phyloP scores from a whole-genome alignment of 2,888 invertebrate species.

The Odontomyia ornata region DNA sequence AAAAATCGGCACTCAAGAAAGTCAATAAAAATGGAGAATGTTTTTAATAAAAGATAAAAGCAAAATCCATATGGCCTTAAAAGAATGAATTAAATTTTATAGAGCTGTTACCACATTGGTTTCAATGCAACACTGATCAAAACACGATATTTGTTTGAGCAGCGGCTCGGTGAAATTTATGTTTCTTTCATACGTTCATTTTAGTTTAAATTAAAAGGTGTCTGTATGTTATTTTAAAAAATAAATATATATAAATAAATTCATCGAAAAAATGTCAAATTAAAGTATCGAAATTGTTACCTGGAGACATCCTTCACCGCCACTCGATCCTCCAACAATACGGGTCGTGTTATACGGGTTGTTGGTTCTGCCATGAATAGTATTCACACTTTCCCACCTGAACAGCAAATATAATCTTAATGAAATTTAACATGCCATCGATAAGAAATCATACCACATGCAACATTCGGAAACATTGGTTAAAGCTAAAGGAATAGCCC shows the following conservation, averaged over 20 bases:
- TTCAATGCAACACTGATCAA: neutral
- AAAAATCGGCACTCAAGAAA: too few species aligned
- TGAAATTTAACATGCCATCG: neutral
- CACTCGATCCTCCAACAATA: constrained; percentile 94
- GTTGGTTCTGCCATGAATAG: constrained; percentile 82
- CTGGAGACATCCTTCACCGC: constrained; percentile 82
- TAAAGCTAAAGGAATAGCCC: constrained; percentile 87
- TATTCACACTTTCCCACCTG: constrained; percentile 87
- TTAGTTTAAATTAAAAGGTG: too few species aligned
- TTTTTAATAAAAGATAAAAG: too few species aligned
- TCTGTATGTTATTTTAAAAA: too few species aligned
- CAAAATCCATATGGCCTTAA: too few species aligned
- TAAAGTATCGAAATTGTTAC: constrained; percentile 43
- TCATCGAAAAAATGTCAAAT: neutral
- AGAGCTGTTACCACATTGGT: too few species aligned
- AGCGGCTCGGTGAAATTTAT: too few species aligned
- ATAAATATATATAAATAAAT: too few species aligned
- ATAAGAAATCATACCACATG: constrained; percentile 79
- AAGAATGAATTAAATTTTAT: too few species aligned
- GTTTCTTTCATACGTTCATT: too few species aligned
- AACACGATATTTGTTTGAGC: too few species aligned
- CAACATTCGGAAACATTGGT: constrained; percentile 95
- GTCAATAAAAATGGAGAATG: too few species aligned
- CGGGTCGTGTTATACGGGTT: constrained; percentile 88
- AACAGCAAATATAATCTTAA: neutral